phyloP scores from a whole-genome alignment of 2,888 invertebrate genomes.

The Teleogryllus oceanicus region DNA sequence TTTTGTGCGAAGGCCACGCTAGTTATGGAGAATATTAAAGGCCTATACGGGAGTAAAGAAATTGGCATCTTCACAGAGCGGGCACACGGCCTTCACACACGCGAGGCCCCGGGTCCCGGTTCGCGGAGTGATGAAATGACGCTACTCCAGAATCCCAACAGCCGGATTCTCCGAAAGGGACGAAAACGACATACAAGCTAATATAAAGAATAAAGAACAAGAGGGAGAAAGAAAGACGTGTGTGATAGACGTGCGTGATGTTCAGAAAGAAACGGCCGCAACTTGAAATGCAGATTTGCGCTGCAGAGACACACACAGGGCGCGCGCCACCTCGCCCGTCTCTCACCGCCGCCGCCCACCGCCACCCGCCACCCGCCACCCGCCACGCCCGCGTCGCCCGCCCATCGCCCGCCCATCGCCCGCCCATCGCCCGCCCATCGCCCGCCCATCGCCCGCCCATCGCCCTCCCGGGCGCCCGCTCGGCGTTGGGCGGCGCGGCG shows the following conservation, averaged over 20 bases:
- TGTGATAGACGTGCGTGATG: slow-evolving; percentile 18
- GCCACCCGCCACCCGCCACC: no score
- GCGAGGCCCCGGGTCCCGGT: neutral
- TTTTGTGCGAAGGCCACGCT: slow-evolving; percentile 1
- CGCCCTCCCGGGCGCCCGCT: no score
- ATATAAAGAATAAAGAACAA: slow-evolving; percentile 18
- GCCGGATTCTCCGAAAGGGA: neutral
- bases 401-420: neutral
- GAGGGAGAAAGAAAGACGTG: slow-evolving; percentile 18
- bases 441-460: no score
- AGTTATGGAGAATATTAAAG: slow-evolving; percentile 9
- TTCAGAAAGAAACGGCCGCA: slow-evolving; percentile 18
- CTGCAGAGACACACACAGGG: neutral
- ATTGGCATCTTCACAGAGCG: slow-evolving; percentile 4
- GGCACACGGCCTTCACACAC: slow-evolving; percentile 11
- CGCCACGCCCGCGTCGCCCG: neutral
- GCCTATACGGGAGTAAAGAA: slow-evolving; percentile 1
- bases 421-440: neutral
- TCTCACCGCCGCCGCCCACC: neutral
- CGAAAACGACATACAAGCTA: slow-evolving; percentile 6
- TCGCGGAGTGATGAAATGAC: slow-evolving; percentile 1
- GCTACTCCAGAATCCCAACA: slow-evolving; percentile 9
- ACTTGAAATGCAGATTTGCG: slow-evolving; percentile 18
- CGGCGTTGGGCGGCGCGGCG: no score
- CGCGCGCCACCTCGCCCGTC: neutral